A percentile compares a stretch with the other conserved stretches of the same genome.
Evolutionary conservation across 1,140 invertebrate species (phyloP).

Genomic region (Brachionus manjavacas): DNA sequence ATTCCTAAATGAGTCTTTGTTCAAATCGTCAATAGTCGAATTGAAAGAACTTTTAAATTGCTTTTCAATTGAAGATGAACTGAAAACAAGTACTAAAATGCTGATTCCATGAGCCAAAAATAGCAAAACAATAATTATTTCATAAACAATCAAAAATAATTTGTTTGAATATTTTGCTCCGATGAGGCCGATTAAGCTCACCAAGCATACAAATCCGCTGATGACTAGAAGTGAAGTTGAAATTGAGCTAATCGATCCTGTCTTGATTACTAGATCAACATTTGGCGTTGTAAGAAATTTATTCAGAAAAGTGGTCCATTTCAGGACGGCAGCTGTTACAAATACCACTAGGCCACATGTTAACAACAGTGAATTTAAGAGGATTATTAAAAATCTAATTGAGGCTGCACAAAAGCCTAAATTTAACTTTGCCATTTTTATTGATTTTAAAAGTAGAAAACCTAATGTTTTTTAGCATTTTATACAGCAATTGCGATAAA

Average conservation of each 20-base stretch:
- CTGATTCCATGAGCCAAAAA: slow-evolving; percentile 29
- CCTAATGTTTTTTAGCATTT: background rate
- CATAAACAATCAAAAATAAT: slow-evolving; percentile 17
- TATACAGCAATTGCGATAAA: background rate
- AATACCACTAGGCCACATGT: slow-evolving; percentile 11
- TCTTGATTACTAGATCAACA: slow-evolving; percentile 1
- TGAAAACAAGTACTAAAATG: background rate
- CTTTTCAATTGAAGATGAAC: background rate
- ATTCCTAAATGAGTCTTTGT: background rate
- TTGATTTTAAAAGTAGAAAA: background rate
- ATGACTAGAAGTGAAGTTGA: background rate
- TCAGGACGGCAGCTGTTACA: slow-evolving; percentile 14
- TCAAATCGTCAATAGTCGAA: background rate
- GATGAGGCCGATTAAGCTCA: background rate
- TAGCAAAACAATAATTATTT: background rate
- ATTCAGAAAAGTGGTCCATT: slow-evolving; percentile 34
- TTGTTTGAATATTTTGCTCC: background rate
- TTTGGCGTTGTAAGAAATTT: background rate
- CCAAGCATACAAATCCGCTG: background rate
- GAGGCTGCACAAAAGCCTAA: background rate
- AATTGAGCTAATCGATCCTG: background rate
- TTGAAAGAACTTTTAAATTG: slow-evolving; percentile 18
- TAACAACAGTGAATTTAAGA: background rate
- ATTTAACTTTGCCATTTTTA: background rate
- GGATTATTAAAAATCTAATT: background rate